phyloP scores from a whole-genome alignment of 2,113 vertebrate genomes.

The Corvus hawaiiensis region DNA sequence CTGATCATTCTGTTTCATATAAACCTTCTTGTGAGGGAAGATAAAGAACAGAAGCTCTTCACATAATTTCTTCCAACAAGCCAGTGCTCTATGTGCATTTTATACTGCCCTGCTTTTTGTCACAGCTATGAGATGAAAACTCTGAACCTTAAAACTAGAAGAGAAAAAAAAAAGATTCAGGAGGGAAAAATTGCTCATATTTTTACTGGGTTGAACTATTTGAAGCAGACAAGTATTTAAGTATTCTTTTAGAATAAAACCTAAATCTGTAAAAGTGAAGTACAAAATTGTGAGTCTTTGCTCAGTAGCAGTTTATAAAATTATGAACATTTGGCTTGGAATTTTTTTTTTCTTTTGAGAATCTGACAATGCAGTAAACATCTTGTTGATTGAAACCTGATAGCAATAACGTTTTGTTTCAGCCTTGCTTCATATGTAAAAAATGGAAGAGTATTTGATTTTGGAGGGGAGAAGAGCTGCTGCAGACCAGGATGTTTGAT shows the following conservation, averaged over 20 bases:
- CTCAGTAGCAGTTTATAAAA: neutral
- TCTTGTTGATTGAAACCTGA: neutral
- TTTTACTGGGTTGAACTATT: neutral
- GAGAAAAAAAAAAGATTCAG: neutral
- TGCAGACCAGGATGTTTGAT: neutral
- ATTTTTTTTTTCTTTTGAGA: neutral
- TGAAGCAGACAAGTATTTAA: neutral
- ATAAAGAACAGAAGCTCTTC: slow-evolving; percentile 18
- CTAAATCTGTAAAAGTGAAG: neutral
- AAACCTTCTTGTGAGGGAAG: slow-evolving; percentile 19
- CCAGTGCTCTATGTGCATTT: neutral
- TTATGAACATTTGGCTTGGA: neutral
- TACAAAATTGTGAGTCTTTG: neutral
- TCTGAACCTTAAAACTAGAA: neutral
- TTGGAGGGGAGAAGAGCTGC: neutral
- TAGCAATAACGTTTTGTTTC: neutral
- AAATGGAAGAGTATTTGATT: neutral
- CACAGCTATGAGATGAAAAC: neutral
- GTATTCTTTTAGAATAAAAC: neutral
- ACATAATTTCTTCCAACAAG: neutral
- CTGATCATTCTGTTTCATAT: neutral
- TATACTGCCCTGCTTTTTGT: slow-evolving; percentile 9
- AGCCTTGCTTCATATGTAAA: neutral
- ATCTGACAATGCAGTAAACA: neutral
- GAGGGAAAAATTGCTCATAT: neutral